Base-by-base conservation (phyloP, 2,888 invertebrate genomes). In the Campoplex capitator region DNA sequence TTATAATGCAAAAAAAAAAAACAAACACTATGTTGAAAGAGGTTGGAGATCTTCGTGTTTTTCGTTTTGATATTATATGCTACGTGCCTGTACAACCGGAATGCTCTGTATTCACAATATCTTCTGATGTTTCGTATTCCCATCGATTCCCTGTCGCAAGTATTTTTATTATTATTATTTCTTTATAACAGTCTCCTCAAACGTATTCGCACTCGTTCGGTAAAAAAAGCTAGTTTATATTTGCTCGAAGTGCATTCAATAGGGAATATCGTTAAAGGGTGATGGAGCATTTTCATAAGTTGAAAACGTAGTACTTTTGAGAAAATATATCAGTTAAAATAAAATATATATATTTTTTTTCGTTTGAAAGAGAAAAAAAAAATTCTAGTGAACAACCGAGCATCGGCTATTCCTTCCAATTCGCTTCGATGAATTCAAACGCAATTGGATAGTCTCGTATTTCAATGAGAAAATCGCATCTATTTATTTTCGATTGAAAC, bases 41-140 rank as follows among this genome's bases (percentile, higher is more conserved):
- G 62, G 32, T 62, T 32, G 28, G 32, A 62, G 6, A 7, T 32
- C 28, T 28, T 16, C 62, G 6, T 32, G 32, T 16, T 32, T 18
- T 0, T 42, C 8, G 45, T 45, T 45, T 45, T 13, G 45, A 0
- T 45, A 23, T 23, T 23, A 23, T 23, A 45, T 45, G 11, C 2
- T 42, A 23, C 32, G n/a, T 23, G 23, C 23, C 32, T 48, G 18
- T 1, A 42, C 23, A 16, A 42, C 11, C 56, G 58, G 18, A 13
- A 38, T 42, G 38, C 67, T 65, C 65, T 77, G 35, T 68, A 78
- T 78, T 68, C 54, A 51, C 58, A 54, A 81, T 81, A 81, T 67
- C 70, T 74, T 81, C 51, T 81, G 81, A 81, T 73, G 65, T 67
- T 54, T 51, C 73, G 83, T 62, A 58, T 83, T 70, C 76, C 48